Conservation (phyloP, 1,140 invertebrate genomes). For the Hermatobates lingyangjiaoensis region DNA sequence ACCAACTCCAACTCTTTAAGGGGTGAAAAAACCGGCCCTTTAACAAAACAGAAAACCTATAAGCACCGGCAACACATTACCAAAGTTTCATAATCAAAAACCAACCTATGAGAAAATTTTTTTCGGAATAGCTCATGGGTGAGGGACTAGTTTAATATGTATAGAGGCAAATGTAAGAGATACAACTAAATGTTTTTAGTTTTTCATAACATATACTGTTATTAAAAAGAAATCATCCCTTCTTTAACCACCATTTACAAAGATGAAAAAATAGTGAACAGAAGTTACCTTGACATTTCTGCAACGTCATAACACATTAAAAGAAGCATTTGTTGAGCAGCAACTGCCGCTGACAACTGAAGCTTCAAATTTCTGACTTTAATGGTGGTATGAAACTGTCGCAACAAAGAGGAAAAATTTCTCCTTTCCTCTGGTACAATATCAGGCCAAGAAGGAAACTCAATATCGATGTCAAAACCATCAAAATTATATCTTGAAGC, state of each 20-base stretch:
- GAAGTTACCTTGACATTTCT: conserved; percentile 47
- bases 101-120: too few species aligned
- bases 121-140: too few species aligned
- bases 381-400: conserved; percentile 45
- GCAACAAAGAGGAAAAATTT: conserved; percentile 49
- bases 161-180: too few species aligned
- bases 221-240: background rate
- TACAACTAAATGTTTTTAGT: too few species aligned
- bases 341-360: conserved; percentile 53
- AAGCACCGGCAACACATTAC: too few species aligned
- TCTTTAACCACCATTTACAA: background rate
- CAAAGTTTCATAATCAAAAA: too few species aligned
- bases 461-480: conserved; percentile 74
- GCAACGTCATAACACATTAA: conserved; percentile 54
- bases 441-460: conserved; percentile 48
- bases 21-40: too few species aligned
- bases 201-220: too few species aligned
- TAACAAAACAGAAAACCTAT: too few species aligned
- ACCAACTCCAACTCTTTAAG: too few species aligned
- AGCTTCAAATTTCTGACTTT: conserved; percentile 32
- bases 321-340: conserved; percentile 48
- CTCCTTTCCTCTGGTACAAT: conserved; percentile 33
- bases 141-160: too few species aligned
- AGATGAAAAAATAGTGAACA: conserved; percentile 1
- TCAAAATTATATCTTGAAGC: conserved; percentile 45